Evolutionary conservation across 2,888 invertebrate species (phyloP).

Genomic region (Sinopyrophorus schimmeli): DNA sequence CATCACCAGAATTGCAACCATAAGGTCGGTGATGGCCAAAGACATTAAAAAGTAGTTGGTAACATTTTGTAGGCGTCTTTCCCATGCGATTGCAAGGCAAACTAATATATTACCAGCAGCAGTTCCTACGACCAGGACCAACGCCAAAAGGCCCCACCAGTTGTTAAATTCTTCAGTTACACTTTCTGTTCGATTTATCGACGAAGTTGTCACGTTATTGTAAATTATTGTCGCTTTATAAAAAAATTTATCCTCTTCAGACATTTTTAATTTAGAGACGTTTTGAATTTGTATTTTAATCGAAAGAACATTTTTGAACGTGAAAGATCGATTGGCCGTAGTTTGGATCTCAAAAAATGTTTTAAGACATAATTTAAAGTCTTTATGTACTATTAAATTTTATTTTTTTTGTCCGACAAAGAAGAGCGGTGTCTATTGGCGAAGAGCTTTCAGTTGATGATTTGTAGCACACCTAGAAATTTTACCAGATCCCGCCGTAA

Average conservation of each 20-base stretch:
- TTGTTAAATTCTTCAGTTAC: conserved; percentile 59
- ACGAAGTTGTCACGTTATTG: conserved; percentile 56
- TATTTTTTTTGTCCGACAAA: too few relatives aligned
- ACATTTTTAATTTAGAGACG: conserved; percentile 15
- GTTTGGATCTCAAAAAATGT: too few relatives aligned
- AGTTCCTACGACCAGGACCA: conserved; percentile 79
- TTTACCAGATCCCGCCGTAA: too few relatives aligned
- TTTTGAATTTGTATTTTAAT: conserved; percentile 13
- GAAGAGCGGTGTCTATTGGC: too few relatives aligned
- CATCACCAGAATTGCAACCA: conserved; percentile 95
- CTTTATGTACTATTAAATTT: too few relatives aligned
- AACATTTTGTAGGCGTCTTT: conserved; percentile 90
- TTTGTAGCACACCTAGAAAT: too few relatives aligned
- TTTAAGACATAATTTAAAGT: too few relatives aligned
- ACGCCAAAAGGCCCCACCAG: conserved; percentile 82
- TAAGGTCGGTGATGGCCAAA: conserved; percentile 90
- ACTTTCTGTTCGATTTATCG: conserved; percentile 48
- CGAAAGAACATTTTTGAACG: conserved; percentile 7
- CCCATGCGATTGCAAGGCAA: conserved; percentile 90
- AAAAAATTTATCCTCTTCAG: conserved; percentile 49
- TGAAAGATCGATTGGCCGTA: too few relatives aligned
- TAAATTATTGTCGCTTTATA: conserved; percentile 48
- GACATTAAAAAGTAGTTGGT: conserved; percentile 98
- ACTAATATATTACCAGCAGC: conserved; percentile 93
- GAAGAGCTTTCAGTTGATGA: too few relatives aligned